Percentiles rank a stretch among this genome's conserved stretches.
These are phyloP conservation scores for Galerucella calmariensis DNA, from an alignment of 2,888 invertebrate species.

Conservation along the genomic window DNA sequence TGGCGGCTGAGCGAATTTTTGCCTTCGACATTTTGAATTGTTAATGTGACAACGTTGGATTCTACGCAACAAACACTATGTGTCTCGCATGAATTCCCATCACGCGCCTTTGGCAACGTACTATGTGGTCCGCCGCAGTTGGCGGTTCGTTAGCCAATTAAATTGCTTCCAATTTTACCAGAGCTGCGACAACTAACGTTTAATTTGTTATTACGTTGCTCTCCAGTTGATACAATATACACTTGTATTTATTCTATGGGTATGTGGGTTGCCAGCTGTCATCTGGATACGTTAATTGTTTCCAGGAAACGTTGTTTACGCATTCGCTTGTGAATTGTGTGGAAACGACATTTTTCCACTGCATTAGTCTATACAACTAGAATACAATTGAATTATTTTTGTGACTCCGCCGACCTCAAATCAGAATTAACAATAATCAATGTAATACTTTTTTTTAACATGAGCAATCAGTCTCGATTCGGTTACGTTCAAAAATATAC, in stretches of 20 bases:
- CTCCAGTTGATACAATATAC: constrained; percentile 35
- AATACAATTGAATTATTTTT: neutral
- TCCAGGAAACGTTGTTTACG: constrained; percentile 10
- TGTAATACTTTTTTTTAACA: neutral
- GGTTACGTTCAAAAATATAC: neutral
- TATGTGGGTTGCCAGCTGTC: constrained; percentile 11
- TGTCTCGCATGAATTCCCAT: constrained; percentile 48
- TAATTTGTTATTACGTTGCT: constrained; percentile 30
- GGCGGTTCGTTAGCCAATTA: constrained; percentile 61
- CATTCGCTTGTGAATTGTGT: constrained; percentile 6
- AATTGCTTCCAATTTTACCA: constrained; percentile 58
- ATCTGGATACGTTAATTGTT: constrained; percentile 11
- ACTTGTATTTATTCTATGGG: constrained; percentile 31
- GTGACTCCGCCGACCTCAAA: neutral
- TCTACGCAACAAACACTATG: constrained; percentile 25
- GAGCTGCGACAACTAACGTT: constrained; percentile 54
- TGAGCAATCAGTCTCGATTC: neutral
- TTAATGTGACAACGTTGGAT: constrained; percentile 1
- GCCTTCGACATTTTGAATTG: neutral
- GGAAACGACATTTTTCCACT: neutral
- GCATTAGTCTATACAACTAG: neutral
- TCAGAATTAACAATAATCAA: neutral
- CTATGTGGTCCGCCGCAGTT: constrained; percentile 51
- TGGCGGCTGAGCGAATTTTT: neutral
- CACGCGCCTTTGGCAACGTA: constrained; percentile 49